Percentiles rank a stretch among this genome's conserved stretches.
These are phyloP conservation scores for Limnephilus marmoratus DNA, from an alignment of 2,888 invertebrate species.

Conservation along the genomic window DNA sequence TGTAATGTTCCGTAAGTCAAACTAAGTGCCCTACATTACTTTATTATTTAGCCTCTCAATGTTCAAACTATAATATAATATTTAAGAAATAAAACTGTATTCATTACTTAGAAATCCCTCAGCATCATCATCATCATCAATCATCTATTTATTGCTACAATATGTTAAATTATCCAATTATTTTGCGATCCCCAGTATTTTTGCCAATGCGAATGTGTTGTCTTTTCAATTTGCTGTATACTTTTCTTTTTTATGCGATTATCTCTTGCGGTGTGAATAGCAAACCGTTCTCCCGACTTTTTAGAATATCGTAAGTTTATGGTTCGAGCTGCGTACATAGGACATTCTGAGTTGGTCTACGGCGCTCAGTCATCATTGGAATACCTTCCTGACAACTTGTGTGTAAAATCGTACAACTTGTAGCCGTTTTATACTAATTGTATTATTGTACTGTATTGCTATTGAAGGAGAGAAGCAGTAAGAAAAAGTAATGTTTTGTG, in stretches of 20 bases:
- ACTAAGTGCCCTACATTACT: neutral
- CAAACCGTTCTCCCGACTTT: neutral
- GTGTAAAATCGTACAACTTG: neutral
- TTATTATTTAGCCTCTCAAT: neutral
- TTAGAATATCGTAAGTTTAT: neutral
- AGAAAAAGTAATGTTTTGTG: neutral
- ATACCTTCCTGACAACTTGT: neutral
- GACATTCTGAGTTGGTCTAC: neutral
- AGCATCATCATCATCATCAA: neutral
- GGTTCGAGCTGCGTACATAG: neutral
- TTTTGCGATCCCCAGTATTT: neutral
- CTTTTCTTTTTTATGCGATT: neutral
- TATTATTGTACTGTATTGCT: neutral
- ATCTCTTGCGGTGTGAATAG: neutral
- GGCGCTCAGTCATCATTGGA: neutral
- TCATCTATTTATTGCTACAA: neutral
- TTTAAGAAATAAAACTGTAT: neutral
- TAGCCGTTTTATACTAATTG: neutral
- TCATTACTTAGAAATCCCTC: neutral
- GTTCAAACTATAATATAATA: neutral
- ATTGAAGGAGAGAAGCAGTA: neutral
- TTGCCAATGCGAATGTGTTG: neutral
- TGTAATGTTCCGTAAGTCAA: neutral
- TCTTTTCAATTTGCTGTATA: neutral
- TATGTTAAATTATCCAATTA: neutral